Evolutionary conservation across 2,113 vertebrate genomes (phyloP).

Genomic region (Coregonus clupeaformis): DNA sequence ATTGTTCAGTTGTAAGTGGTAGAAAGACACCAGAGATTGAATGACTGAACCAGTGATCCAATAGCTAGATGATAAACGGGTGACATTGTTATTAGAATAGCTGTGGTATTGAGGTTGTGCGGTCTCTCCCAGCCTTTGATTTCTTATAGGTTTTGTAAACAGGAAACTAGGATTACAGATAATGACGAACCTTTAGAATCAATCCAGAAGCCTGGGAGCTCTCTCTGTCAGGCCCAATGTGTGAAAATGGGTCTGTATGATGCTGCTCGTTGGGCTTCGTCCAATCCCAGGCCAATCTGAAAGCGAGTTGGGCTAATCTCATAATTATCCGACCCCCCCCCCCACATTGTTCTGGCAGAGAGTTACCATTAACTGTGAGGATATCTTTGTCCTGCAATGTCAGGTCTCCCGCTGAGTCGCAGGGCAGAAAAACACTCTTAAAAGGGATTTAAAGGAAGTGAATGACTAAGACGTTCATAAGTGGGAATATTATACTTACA

Average conservation of each 20-base stretch:
- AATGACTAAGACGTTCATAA: conserved; percentile 56
- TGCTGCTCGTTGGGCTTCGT: conserved; percentile 78
- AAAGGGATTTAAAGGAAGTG: conserved; percentile 27
- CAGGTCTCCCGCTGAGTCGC: conserved; percentile 70
- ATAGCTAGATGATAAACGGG: conserved; percentile 56
- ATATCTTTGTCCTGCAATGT: conserved; percentile 75
- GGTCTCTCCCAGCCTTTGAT: conserved; percentile 67
- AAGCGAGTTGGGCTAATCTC: conserved; percentile 82
- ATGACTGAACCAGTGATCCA: conserved; percentile 38
- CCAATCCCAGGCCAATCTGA: conserved; percentile 77
- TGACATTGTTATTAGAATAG: conserved; percentile 63
- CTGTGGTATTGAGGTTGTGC: conserved; percentile 56
- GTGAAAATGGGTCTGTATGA: conserved; percentile 78
- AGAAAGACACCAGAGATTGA: background rate
- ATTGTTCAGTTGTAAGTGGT: conserved; percentile 28
- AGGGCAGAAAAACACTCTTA: conserved; percentile 40
- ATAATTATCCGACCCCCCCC: conserved; percentile 83
- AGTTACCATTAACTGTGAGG: conserved; percentile 79
- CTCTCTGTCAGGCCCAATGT: conserved; percentile 70
- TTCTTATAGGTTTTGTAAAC: conserved; percentile 64
- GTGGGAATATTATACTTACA: conserved; percentile 37
- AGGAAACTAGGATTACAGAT: conserved; percentile 75
- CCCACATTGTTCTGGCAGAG: conserved; percentile 81
- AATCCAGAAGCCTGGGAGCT: conserved; percentile 62
- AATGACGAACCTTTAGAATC: conserved; percentile 69